phyloP scores from a whole-genome alignment of 1,140 invertebrate genomes.

The Drosophila azteca region DNA sequence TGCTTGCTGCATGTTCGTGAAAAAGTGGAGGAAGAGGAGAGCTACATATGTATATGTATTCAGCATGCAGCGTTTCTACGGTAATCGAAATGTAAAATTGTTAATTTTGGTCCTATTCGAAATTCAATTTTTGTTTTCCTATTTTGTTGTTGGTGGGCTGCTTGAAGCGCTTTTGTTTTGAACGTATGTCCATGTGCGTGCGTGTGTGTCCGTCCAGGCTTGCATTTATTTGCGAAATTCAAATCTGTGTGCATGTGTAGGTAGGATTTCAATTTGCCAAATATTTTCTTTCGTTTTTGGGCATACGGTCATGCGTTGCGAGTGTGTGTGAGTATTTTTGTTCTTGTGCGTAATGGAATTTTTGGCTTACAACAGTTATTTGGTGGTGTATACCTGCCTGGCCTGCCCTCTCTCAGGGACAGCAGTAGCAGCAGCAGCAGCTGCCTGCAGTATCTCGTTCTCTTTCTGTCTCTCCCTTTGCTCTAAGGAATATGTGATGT shows the following conservation, averaged over 20 bases:
- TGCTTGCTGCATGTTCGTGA: background rate
- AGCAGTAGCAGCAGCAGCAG: constrained; percentile 37
- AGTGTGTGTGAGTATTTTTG: constrained; percentile 5
- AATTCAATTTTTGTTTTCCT: too few relatives aligned
- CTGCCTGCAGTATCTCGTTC: constrained; percentile 20
- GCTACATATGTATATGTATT: too few relatives aligned
- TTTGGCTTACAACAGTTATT: constrained; percentile 1
- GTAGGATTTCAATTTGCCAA: constrained; percentile 30
- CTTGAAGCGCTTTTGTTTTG: too few relatives aligned
- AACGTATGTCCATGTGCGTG: too few relatives aligned
- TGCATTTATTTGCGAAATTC: too few relatives aligned
- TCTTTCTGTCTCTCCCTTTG: constrained; percentile 12
- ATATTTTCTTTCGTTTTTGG: constrained; percentile 15
- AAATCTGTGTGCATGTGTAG: constrained; percentile 13
- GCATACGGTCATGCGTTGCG: constrained; percentile 28
- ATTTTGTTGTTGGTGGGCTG: too few relatives aligned
- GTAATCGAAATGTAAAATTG: too few relatives aligned
- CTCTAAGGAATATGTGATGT: too few relatives aligned
- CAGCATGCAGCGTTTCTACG: background rate
- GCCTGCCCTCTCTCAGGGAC: constrained; percentile 33
- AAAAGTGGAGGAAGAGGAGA: too few relatives aligned
- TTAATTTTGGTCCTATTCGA: too few relatives aligned
- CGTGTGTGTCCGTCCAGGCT: background rate
- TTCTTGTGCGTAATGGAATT: background rate
- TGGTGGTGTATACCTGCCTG: constrained; percentile 30